Evolutionary conservation across 2,113 vertebrate genomes (phyloP).

Genomic region (Saguinus midas): DNA sequence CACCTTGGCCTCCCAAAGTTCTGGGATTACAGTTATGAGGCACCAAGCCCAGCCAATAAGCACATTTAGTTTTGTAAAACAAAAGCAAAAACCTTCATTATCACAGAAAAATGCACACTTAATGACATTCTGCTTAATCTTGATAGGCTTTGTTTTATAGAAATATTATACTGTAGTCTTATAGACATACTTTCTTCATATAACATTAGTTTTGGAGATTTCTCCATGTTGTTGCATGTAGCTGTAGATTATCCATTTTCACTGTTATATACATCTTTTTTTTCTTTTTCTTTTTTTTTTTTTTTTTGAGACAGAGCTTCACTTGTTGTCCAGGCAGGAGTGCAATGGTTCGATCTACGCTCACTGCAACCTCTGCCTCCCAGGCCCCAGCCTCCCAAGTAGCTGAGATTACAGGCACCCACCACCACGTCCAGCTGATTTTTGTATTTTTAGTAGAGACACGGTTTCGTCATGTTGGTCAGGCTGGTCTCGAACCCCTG

Average conservation of each 20-base stretch:
- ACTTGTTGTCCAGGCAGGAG: too few species aligned
- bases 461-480: too few species aligned
- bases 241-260: background rate
- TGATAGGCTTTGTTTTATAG: background rate
- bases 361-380: too few species aligned
- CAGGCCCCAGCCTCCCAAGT: too few species aligned
- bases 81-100: background rate
- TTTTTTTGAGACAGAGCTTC: too few species aligned
- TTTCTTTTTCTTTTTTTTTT: background rate
- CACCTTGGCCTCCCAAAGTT: too few species aligned
- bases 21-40: too few species aligned
- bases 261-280: background rate
- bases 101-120: background rate
- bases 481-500: too few species aligned
- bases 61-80: background rate
- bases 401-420: too few species aligned
- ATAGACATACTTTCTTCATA: background rate
- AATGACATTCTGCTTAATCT: background rate
- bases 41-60: background rate
- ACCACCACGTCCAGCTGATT: too few species aligned
- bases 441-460: too few species aligned
- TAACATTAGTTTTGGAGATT: slow-evolving; percentile 24
- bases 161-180: background rate
- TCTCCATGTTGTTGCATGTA: background rate
- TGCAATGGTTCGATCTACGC: too few species aligned